These are phyloP conservation scores for Astur gentilis DNA, from an alignment of 2,113 vertebrate species.

Conservation along the genomic window DNA sequence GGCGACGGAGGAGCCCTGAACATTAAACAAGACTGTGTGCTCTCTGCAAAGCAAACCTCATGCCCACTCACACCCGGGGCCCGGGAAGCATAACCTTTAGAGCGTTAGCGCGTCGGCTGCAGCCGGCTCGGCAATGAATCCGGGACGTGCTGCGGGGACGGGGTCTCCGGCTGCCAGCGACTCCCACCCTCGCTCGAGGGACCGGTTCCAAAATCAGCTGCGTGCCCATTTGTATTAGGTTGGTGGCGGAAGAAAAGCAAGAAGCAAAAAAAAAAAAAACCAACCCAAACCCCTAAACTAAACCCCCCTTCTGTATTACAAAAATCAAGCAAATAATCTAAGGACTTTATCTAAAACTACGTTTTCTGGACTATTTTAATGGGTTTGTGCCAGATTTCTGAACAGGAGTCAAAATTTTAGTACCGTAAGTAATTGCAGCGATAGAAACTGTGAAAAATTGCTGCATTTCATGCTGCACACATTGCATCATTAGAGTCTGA, in stretches of 20 bases:
- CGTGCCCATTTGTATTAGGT: not conserved
- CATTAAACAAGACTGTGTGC: not conserved
- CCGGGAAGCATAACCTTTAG: not conserved
- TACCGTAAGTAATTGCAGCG: rapidly evolving
- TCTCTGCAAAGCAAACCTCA: not conserved
- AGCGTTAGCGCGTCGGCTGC: not conserved
- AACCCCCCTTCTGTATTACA: not conserved
- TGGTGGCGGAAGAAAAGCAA: not conserved
- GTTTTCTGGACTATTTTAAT: not conserved
- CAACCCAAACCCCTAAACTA: not conserved
- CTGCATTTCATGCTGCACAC: not conserved
- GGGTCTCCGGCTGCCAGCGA: not conserved
- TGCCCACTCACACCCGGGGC: not conserved
- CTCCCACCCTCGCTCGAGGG: not conserved
- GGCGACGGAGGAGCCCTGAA: not conserved
- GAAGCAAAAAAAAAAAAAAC: too few species aligned
- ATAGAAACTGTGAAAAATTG: not conserved
- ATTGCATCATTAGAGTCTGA: not conserved
- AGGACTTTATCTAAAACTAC: not conserved
- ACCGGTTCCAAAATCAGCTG: not conserved
- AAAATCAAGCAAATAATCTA: not conserved
- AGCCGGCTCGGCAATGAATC: not conserved
- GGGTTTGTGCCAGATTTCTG: not conserved
- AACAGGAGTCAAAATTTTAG: rapidly evolving
- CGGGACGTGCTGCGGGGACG: not conserved